phyloP scores from a whole-genome alignment of 2,797 vertebrate genomes.

The Mormyrops attenuatus region DNA sequence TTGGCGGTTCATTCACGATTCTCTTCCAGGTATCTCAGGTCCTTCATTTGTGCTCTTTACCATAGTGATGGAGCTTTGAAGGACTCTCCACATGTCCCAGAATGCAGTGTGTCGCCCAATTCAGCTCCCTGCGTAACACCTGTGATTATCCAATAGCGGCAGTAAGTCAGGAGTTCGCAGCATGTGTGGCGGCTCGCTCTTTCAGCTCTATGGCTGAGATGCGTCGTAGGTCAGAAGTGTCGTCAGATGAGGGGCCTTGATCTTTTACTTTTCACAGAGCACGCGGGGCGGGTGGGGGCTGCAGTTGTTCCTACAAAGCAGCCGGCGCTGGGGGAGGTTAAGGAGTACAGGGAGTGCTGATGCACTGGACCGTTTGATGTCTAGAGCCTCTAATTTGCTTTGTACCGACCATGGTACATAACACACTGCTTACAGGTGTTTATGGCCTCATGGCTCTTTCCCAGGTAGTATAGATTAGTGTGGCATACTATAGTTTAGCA shows the following conservation, averaged over 20 bases:
- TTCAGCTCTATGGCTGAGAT: neutral
- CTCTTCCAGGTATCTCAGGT: neutral
- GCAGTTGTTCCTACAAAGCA: neutral
- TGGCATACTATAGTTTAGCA: neutral
- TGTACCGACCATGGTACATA: neutral
- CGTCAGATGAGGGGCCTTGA: neutral
- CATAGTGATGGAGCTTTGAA: neutral
- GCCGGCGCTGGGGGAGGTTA: neutral
- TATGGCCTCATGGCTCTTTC: neutral
- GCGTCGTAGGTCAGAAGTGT: neutral
- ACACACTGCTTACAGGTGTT: neutral
- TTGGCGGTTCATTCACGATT: neutral
- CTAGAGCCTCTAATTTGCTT: neutral
- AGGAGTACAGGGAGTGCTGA: neutral
- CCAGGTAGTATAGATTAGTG: neutral
- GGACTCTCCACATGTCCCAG: neutral
- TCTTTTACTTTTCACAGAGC: neutral
- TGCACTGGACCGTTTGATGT: neutral
- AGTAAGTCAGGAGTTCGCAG: neutral
- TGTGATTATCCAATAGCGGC: neutral
- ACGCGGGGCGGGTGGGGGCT: neutral
- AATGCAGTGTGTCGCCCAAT: neutral
- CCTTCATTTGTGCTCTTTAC: neutral
- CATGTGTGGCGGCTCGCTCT: neutral
- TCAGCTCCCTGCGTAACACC: neutral